Evolutionary conservation across 1,140 invertebrate genomes (phyloP).

Genomic region (Leguminivora glycinivorella): DNA sequence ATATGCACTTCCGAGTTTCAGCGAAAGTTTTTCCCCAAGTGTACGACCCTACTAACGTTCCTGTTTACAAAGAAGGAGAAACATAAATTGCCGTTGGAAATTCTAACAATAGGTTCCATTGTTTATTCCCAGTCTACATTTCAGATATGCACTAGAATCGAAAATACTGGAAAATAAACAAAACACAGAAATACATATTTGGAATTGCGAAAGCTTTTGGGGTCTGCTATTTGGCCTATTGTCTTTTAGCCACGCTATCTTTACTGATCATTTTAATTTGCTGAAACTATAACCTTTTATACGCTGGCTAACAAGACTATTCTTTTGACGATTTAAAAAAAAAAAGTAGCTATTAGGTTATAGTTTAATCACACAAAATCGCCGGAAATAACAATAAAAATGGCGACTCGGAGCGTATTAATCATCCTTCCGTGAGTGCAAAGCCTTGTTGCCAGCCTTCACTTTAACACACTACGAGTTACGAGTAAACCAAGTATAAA

Average conservation of each 20-base stretch:
- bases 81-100: background rate
- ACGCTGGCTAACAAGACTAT: too few species aligned
- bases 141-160: background rate
- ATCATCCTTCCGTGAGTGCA: slow-evolving; percentile 65
- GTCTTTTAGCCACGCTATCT: background rate
- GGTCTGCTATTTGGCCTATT: too few species aligned
- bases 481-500: too few species aligned
- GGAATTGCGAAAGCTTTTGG: too few species aligned
- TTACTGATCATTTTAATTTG: too few species aligned
- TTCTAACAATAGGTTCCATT: background rate
- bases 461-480: background rate
- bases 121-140: background rate
- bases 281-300: too few species aligned
- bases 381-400: background rate
- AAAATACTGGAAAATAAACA: background rate
- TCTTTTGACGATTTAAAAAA: too few species aligned
- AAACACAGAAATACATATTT: background rate
- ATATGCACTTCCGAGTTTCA: background rate
- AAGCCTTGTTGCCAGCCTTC: slow-evolving; percentile 52
- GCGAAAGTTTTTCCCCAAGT: background rate
- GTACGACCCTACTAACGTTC: background rate
- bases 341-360: too few species aligned
- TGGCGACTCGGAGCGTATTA: slow-evolving; percentile 49
- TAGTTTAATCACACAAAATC: background rate
- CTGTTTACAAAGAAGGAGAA: background rate